Evolutionary conservation across 2,797 vertebrate species (phyloP).

Genomic region (Eospalax fontanierii): DNA sequence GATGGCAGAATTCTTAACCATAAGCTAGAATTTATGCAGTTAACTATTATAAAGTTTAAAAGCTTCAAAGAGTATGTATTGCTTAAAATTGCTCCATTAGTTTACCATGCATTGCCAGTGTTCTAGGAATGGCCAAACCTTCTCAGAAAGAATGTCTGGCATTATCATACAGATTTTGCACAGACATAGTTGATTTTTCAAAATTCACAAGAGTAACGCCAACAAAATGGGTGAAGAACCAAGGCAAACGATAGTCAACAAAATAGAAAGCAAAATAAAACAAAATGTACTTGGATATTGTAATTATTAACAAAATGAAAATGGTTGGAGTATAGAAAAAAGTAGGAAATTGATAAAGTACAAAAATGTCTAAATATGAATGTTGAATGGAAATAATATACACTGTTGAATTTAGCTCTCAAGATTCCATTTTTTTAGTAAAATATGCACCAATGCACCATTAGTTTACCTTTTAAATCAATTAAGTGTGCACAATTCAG

Average conservation of each 20-base stretch:
- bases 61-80: background rate
- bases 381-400: background rate
- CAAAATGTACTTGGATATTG: background rate
- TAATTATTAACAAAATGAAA: background rate
- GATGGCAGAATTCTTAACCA: constrained; percentile 11
- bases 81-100: background rate
- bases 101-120: background rate
- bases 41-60: background rate
- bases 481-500: background rate
- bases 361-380: background rate
- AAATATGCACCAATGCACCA: background rate
- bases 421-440: background rate
- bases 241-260: background rate
- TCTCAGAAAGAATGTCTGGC: background rate
- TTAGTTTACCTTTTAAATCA: background rate
- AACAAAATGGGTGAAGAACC: background rate
- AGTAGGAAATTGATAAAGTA: background rate
- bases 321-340: background rate
- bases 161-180: background rate
- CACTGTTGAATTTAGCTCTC: background rate
- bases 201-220: background rate
- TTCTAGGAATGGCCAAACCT: background rate
- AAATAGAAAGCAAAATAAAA: background rate
- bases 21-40: background rate
- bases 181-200: background rate